Evolutionary conservation across 2,888 invertebrate genomes (phyloP).

Genomic region (Cheiracanthium punctorium): DNA sequence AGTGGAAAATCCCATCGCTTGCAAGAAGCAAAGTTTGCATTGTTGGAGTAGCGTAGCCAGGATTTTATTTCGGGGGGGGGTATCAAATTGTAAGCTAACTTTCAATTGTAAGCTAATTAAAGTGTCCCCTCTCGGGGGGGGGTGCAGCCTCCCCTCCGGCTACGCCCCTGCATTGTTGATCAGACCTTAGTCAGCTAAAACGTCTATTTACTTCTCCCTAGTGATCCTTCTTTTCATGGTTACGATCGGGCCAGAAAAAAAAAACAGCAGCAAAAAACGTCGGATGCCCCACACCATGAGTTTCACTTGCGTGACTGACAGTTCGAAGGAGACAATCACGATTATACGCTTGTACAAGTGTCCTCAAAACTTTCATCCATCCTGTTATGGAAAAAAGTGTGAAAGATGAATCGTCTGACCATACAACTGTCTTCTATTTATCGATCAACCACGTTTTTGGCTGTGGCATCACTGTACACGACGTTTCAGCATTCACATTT

Average conservation of each 20-base stretch:
- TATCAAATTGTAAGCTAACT: too few species aligned
- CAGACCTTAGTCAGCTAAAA: too few species aligned
- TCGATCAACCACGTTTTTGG: not conserved
- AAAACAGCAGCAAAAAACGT: not conserved
- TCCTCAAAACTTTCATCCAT: not conserved
- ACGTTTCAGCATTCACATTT: too few species aligned
- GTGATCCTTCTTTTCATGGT: not conserved
- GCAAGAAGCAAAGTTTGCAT: too few species aligned
- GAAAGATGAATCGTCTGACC: not conserved
- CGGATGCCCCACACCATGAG: not conserved
- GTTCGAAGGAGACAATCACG: not conserved
- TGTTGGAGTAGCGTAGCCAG: too few species aligned
- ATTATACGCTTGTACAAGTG: not conserved
- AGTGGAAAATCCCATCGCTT: too few species aligned
- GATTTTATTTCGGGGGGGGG: too few species aligned
- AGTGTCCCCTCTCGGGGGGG: too few species aligned
- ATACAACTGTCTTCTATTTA: not conserved
- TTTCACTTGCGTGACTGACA: not conserved
- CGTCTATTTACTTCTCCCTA: not conserved
- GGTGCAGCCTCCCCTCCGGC: too few species aligned
- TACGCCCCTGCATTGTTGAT: too few species aligned
- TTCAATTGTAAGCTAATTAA: too few species aligned
- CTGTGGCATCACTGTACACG: too few species aligned
- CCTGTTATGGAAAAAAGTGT: not conserved
- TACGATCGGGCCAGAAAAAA: not conserved